phyloP scores from a whole-genome alignment of 2,888 invertebrate genomes.

The Meloe dianella region DNA sequence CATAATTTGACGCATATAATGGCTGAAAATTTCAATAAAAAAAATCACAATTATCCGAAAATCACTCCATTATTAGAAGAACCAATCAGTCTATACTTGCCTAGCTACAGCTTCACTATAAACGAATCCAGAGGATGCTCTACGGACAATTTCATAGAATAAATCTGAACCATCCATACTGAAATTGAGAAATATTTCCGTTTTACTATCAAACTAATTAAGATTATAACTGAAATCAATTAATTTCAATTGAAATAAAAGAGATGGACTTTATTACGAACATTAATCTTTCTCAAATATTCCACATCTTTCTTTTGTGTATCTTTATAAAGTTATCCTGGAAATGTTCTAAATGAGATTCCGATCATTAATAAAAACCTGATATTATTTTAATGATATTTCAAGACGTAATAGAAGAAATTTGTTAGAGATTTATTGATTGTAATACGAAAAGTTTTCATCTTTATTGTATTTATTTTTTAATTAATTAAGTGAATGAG shows the following conservation, averaged over 20 bases:
- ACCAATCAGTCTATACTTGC: constrained; percentile 66
- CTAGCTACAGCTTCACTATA: constrained; percentile 99
- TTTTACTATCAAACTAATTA: background rate
- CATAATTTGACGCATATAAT: constrained; percentile 98
- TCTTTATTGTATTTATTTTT: background rate
- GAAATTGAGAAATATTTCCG: constrained; percentile 57
- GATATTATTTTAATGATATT: too few relatives aligned
- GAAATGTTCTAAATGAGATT: background rate
- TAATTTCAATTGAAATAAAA: background rate
- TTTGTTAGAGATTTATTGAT: too few relatives aligned
- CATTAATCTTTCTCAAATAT: background rate
- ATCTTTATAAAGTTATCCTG: background rate
- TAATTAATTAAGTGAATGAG: background rate
- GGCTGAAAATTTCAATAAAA: constrained; percentile 70
- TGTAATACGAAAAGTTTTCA: background rate
- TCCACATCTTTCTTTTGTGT: background rate
- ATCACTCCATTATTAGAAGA: background rate
- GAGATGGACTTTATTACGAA: background rate
- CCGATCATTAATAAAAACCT: background rate
- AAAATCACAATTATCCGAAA: background rate
- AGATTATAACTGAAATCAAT: background rate
- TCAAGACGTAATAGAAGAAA: too few relatives aligned
- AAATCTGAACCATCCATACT: constrained; percentile 99
- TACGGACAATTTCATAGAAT: constrained; percentile 96
- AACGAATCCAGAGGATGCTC: constrained; percentile 96